These are phyloP conservation scores for Ceratina australensis DNA, from an alignment of 1,140 invertebrate species.

Conservation along the genomic window DNA sequence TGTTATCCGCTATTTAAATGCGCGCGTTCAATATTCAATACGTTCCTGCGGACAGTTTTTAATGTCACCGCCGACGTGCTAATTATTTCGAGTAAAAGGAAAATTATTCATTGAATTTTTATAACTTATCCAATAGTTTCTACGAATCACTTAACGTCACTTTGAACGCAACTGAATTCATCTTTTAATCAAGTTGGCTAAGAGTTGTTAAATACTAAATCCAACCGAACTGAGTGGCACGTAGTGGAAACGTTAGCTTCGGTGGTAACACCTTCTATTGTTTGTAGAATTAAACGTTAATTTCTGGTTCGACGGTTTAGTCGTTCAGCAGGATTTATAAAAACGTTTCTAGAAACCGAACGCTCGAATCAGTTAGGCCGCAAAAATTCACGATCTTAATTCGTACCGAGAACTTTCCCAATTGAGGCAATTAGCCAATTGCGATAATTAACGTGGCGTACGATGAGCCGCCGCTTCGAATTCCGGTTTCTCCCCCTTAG, in stretches of 20 bases:
- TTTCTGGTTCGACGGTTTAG: neutral
- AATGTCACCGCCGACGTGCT: neutral
- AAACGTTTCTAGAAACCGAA: constrained; percentile 17
- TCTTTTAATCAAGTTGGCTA: too few species aligned
- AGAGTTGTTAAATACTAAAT: too few species aligned
- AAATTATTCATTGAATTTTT: neutral
- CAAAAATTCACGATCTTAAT: constrained; percentile 63
- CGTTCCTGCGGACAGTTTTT: neutral
- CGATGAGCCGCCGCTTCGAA: constrained; percentile 18
- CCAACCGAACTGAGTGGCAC: too few species aligned
- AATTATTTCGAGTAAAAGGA: neutral
- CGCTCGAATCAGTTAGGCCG: constrained; percentile 35
- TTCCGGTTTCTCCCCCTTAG: constrained; percentile 19
- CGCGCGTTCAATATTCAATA: neutral
- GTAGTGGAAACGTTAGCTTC: too few species aligned
- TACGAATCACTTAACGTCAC: too few species aligned
- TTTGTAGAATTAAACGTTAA: too few species aligned
- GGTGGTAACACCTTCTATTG: too few species aligned
- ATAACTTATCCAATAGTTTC: too few species aligned
- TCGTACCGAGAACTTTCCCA: constrained; percentile 70
- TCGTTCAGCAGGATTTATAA: neutral
- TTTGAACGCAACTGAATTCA: too few species aligned
- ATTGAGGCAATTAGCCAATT: constrained; percentile 75
- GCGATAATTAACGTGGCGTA: constrained; percentile 66
- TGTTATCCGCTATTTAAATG: neutral